Conservation (phyloP, 2,113 vertebrate genomes). For the Tragelaphus imberbis region DNA sequence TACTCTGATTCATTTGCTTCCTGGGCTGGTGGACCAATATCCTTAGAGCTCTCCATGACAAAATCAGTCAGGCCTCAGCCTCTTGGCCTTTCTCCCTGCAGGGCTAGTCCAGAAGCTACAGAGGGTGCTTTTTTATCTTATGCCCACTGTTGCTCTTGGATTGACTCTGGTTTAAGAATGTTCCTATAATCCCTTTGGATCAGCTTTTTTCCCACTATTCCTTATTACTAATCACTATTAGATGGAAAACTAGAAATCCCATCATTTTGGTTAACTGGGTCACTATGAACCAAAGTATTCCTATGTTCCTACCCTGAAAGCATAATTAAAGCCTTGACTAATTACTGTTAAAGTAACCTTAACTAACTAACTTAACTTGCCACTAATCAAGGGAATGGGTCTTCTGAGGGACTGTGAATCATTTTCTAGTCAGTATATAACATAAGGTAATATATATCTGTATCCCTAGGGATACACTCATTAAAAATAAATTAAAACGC, state of each 20-base stretch:
- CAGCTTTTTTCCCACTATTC: not conserved
- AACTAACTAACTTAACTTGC: slow-evolving; percentile 70
- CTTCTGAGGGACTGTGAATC: slow-evolving; percentile 45
- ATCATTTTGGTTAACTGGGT: slow-evolving; percentile 49
- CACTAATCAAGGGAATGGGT: slow-evolving; percentile 60
- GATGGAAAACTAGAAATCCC: not conserved
- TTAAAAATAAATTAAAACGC: slow-evolving; percentile 21
- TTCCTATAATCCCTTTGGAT: not conserved
- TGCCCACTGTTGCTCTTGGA: not conserved
- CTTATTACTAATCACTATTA: slow-evolving; percentile 15
- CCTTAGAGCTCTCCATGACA: not conserved
- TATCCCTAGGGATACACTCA: slow-evolving; percentile 10
- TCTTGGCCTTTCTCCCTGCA: not conserved
- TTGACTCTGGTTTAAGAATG: not conserved
- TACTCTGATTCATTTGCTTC: not conserved
- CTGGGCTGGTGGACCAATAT: not conserved
- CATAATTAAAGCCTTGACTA: slow-evolving; percentile 68
- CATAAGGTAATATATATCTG: slow-evolving; percentile 43
- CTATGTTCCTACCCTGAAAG: slow-evolving; percentile 51
- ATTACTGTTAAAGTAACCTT: slow-evolving; percentile 67
- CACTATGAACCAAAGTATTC: slow-evolving; percentile 36
- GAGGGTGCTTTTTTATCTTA: not conserved
- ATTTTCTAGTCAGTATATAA: slow-evolving; percentile 53
- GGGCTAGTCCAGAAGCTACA: not conserved
- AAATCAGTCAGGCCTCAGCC: not conserved